Conservation (phyloP, 2,888 invertebrate genomes). For the Hypercompe scribonia region DNA sequence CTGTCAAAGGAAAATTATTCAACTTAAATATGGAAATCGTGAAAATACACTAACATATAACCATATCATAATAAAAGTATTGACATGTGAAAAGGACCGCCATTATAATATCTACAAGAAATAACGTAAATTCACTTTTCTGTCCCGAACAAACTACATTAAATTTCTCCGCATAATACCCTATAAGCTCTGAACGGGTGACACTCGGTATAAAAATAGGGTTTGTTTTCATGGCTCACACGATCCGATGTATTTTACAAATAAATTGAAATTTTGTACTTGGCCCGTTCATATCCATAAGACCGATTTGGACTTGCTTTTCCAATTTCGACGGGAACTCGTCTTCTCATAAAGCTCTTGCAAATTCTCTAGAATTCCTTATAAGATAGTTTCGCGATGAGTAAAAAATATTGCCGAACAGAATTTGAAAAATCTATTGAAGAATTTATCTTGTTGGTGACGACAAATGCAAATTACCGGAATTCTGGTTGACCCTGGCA, state of each 20-base stretch:
- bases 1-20: too few species aligned
- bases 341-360: not conserved
- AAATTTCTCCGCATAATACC: conserved; percentile 3
- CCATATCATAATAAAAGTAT: not conserved
- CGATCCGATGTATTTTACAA: not conserved
- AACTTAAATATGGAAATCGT: not conserved
- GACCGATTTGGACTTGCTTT: too few species aligned
- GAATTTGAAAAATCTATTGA: not conserved
- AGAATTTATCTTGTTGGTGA: too few species aligned
- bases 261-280: not conserved
- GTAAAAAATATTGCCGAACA: too few species aligned
- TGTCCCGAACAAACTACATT: conserved; percentile 12
- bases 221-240: not conserved
- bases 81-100: not conserved
- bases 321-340: not conserved
- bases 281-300: too few species aligned
- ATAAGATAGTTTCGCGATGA: too few species aligned
- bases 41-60: not conserved
- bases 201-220: not conserved
- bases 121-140: conserved; percentile 6
- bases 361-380: too few species aligned
- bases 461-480: not conserved
- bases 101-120: not conserved
- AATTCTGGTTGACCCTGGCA: too few species aligned
- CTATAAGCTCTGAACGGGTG: conserved; percentile 5